phyloP scores from a whole-genome alignment of 2,888 invertebrate genomes.

The Cistogaster globosa region DNA sequence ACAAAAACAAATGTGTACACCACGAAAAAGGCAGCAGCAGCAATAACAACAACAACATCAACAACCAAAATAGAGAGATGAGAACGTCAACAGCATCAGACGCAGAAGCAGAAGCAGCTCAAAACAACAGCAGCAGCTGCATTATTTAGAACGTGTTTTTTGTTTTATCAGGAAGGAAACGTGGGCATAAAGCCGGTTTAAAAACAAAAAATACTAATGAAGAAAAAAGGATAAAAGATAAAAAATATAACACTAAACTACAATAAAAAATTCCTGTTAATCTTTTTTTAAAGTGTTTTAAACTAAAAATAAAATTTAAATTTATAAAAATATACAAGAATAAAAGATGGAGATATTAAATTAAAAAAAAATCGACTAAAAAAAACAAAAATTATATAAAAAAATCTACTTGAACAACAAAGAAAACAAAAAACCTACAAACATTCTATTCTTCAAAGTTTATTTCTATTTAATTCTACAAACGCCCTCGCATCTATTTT shows the following conservation, averaged over 20 bases:
- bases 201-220: slow-evolving; percentile 1
- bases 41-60: background rate
- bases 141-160: slow-evolving; percentile 49
- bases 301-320: slow-evolving; percentile 11
- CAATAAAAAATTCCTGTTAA: slow-evolving; percentile 24
- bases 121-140: slow-evolving; percentile 19
- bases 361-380: no score
- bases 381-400: background rate
- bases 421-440: slow-evolving; percentile 3
- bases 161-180: slow-evolving; percentile 46
- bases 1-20: slow-evolving; percentile 46
- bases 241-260: slow-evolving; percentile 21
- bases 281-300: slow-evolving; percentile 23
- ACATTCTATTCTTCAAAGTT: slow-evolving; percentile 4
- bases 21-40: slow-evolving; percentile 11
- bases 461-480: background rate
- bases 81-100: slow-evolving; percentile 32
- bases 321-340: background rate
- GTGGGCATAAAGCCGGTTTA: slow-evolving; percentile 48
- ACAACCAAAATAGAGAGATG: slow-evolving; percentile 37
- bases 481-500: slow-evolving; percentile 57
- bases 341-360: background rate
- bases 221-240: slow-evolving; percentile 4
- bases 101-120: slow-evolving; percentile 35
- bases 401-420: no score